Conservation (phyloP, 2,113 vertebrate genomes). For the Mohoua ochrocephala region DNA sequence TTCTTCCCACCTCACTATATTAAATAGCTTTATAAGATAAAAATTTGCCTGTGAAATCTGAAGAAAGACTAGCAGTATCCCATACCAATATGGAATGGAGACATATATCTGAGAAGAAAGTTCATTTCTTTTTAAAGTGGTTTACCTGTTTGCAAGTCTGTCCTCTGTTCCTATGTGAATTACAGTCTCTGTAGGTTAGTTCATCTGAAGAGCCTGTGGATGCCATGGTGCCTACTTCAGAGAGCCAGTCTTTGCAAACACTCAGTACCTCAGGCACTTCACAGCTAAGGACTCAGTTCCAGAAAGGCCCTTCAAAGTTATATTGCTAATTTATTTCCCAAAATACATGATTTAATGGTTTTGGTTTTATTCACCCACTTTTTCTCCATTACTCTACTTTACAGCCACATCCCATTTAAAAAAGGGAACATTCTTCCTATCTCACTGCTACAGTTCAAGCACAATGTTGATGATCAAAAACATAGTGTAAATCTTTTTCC, state of each 20-base stretch:
- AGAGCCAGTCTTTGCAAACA: neutral
- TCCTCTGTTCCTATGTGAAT: neutral
- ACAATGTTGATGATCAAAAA: neutral
- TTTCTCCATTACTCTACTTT: neutral
- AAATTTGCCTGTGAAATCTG: neutral
- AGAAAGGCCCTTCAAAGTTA: neutral
- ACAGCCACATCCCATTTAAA: neutral
- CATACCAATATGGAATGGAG: neutral
- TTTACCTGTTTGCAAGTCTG: neutral
- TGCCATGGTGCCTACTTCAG: neutral
- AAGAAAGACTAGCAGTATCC: neutral
- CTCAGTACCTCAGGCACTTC: neutral
- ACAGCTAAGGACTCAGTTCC: neutral
- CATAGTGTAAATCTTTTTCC: neutral
- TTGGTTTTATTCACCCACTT: neutral
- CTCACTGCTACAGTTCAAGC: neutral
- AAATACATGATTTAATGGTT: neutral
- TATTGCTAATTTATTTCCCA: neutral
- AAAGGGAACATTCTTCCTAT: neutral
- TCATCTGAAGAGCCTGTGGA: neutral
- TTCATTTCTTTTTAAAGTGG: accelerated
- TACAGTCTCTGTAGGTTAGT: neutral
- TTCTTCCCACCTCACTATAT: neutral
- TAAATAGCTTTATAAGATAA: neutral
- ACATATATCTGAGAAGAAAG: neutral